Evolutionary conservation across 2,797 vertebrate species (phyloP), one percentile per base, ranked within the genome.

Genomic region (Monodelphis domestica): DNA sequence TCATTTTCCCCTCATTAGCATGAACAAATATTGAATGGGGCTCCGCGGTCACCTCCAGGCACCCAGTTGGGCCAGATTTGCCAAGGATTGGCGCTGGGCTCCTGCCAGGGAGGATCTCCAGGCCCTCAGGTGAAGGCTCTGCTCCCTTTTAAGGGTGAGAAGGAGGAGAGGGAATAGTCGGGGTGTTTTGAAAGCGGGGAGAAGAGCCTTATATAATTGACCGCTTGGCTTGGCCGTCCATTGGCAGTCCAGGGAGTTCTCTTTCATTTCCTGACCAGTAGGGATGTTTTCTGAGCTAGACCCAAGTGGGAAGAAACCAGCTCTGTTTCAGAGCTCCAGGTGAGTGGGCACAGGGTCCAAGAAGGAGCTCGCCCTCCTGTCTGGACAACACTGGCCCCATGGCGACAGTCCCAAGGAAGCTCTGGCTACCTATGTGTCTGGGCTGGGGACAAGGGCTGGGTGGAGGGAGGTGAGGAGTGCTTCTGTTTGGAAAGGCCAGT

Each of bases 261-360:
- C 70, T 78, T 55, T 91, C 10, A 12, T 17, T 21, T 5, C 21
- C 53, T 94, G 26, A 14, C 38, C 90, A 45, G 55, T 45, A 56
- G 53, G 0, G 26, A 17, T 26, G 5, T 53, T 91, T 88, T 33
- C 54, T 10, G n/a, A 94, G 38, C 70, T 33, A 26, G 70, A 38
- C 5, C 59, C 38, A 84, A 84, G 38, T 84, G 88, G 91, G 33
- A 94, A 70, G 93, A 89, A 57, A 59, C 91, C 56, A 38, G 29
- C 14, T 1, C 28, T 88, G 59, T 63, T 91, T 70, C 89, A 53
- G 30, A 0, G 3, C n/a, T 45, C 56, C 56, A 51, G 63, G 28
- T 45, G 56, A 53, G 11, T 53, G 3, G 21, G 53, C 87, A 12
- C 38, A 38, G 38, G 0, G 29, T 14, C 24, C 2, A 38, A 12